Base-by-base conservation (phyloP, 2,888 invertebrate genomes). In the Scaptomyza caliginosa region DNA sequence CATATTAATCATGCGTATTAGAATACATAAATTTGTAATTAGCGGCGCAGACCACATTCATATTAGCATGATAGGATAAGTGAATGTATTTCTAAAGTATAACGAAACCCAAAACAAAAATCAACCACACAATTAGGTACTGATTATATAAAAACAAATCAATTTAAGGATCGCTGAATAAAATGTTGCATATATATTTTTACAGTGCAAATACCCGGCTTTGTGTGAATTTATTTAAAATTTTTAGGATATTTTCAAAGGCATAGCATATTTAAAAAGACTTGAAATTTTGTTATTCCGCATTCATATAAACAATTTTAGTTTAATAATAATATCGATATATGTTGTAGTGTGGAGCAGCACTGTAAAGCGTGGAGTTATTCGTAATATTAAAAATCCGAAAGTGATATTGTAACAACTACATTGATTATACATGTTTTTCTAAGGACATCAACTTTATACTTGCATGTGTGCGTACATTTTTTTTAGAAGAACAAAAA, bases 131-230 rank as follows among this genome's bases (percentile, higher is more conserved):
- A 32, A 32, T 28, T 69, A 66, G 58, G 60, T 67, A 63, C 48
- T 52, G 50, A 70, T 57, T 76, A 51, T 32, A 32, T 34, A 51
- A 59, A 13, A 60, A 56, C 49, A 55, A 59, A 67, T 48, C 40
- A 46, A 59, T 42, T 50, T 67, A 70, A 76, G 56, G 50, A 50
- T 21, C 59, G 74, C 74, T 65, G 62, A 82, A 79, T 82, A 82
- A 72, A 80, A 67, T 48, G 51, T 59, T 67, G 60, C 67, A 71
- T 60, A 77, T 74, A 78, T 79, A 82, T 82, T 74, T 80, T 67
- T 83, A 83, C 63, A 67, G 56, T 82, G 79, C 79, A 82, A 17
- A n/a, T n/a, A 46, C 3, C 21, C 46, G 38, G 36, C 54, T 57
- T 50, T 2, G 7, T 21, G 36, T 38, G 11, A 17, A 21, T 17